Conservation (phyloP, 2,113 vertebrate species). For the Candoia aspera region DNA sequence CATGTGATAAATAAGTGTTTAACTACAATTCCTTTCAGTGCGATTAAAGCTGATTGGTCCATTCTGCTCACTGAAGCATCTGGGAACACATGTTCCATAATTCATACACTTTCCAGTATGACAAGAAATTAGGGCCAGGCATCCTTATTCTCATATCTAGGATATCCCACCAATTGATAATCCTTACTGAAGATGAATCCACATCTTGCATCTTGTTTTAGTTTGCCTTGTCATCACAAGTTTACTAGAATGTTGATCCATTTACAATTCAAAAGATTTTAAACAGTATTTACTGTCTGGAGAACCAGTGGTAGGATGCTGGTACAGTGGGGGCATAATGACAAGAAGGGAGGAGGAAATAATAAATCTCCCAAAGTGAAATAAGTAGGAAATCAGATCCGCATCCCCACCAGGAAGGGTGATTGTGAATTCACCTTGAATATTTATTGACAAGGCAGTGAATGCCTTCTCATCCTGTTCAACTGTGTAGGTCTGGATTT, state of each 20-base stretch:
- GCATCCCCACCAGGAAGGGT: accelerated
- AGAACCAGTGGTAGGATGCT: not conserved
- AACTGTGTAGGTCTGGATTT: not conserved
- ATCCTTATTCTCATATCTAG: not conserved
- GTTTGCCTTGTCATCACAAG: not conserved
- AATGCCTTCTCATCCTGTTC: not conserved
- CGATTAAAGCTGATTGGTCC: not conserved
- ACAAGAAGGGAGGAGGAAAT: not conserved
- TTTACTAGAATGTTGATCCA: not conserved
- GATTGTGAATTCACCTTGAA: not conserved
- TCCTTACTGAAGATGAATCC: not conserved
- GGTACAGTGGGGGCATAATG: not conserved
- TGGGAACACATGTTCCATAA: not conserved
- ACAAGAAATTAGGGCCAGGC: not conserved
- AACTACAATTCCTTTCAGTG: too few relatives aligned
- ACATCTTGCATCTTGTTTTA: not conserved
- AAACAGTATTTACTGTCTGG: not conserved
- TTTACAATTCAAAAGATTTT: not conserved
- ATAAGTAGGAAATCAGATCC: not conserved
- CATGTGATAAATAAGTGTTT: not conserved
- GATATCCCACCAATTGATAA: not conserved
- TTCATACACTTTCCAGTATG: not conserved
- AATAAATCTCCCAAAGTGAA: not conserved
- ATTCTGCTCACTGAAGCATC: not conserved
- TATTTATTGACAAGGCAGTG: not conserved